These are phyloP conservation scores for Poeciliopsis presidionis DNA, from an alignment of 2,797 vertebrate species.

Conservation along the genomic window DNA sequence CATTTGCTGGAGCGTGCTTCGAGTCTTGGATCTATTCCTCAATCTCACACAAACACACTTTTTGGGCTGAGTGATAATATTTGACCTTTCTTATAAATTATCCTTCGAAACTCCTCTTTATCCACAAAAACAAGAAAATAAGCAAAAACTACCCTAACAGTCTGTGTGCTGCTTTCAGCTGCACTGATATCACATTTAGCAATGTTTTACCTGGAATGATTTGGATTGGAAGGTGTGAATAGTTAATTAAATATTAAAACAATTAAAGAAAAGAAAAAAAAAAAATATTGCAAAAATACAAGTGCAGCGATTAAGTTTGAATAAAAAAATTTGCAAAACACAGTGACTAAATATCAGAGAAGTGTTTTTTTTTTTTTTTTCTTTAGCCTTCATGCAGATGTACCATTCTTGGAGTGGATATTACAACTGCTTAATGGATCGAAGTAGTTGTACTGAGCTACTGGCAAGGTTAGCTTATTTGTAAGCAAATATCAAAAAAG, in stretches of 20 bases:
- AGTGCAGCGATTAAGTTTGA: conserved; percentile 29
- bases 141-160: conserved; percentile 21
- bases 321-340: conserved; percentile 36
- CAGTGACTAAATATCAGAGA: conserved; percentile 47
- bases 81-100: conserved; percentile 16
- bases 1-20: conserved; percentile 27
- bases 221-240: conserved; percentile 18
- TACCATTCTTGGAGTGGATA: conserved; percentile 63
- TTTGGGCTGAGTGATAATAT: conserved; percentile 56
- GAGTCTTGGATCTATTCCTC: conserved; percentile 43
- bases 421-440: conserved; percentile 63
- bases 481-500: conserved; percentile 48
- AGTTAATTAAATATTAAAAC: conserved; percentile 27
- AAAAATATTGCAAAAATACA: conserved; percentile 22
- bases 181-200: conserved; percentile 34
- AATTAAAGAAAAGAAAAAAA: conserved; percentile 32
- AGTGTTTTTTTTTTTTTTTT: conserved; percentile 41
- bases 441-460: conserved; percentile 60
- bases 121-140: conserved; percentile 28
- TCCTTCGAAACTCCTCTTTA: conserved; percentile 25
- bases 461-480: conserved; percentile 68
- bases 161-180: conserved; percentile 33
- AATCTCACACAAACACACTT: conserved; percentile 40
- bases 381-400: conserved; percentile 67
- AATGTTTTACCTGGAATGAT: conserved; percentile 34